Evolutionary conservation across 2,888 invertebrate genomes (phyloP), one percentile per base, ranked within the genome.

Genomic region (Ptilodon capucinus): DNA sequence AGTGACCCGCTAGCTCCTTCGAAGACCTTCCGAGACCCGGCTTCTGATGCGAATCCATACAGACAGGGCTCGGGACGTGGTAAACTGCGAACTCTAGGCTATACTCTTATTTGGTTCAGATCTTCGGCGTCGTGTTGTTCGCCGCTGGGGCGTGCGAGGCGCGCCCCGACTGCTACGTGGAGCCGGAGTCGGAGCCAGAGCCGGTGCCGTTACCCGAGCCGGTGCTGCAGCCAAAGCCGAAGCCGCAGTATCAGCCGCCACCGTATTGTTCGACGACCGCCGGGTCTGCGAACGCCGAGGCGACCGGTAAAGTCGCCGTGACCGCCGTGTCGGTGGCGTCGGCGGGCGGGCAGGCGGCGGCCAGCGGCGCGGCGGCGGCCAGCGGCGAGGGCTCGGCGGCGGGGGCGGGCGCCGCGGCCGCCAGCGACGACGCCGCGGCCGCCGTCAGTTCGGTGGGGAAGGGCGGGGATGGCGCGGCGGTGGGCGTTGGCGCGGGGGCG

Each of bases 301-400:
- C 28, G 28, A 5, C 4, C 11, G 28, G 28, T 21, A 21, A 11
- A 8, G n/a, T n/a, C 4, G 28, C 28, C n/a, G 28, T 8, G 28
- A 5, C 11, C 14, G 32, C 32, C 14, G 6, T 5, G 1, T 8
- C n/a, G 5, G 30, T 30, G 30, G 14, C 32, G 13, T 6, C 14
- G 7, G 13, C 32, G 14, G 32, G 30, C 30, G 30, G 14, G 7
- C 14, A 13, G 32, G 32, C 14, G 13, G 32, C 32, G 32, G 13
- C 32, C 8, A 14, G 32, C 14, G 32, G 14, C 7, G 32, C 32
- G 8, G 32, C 32, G 14, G 32, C 32, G 14, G 32, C 32, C 7
- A 69, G 68, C 56, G 68, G 76, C 39, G 62, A 23, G 42, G 67
- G 65, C 14, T 68, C 68, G 50, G 67, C 64, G 14, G 57, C 71